Conservation (phyloP, 1,140 invertebrate species). For the Neodiprion pinetum region DNA sequence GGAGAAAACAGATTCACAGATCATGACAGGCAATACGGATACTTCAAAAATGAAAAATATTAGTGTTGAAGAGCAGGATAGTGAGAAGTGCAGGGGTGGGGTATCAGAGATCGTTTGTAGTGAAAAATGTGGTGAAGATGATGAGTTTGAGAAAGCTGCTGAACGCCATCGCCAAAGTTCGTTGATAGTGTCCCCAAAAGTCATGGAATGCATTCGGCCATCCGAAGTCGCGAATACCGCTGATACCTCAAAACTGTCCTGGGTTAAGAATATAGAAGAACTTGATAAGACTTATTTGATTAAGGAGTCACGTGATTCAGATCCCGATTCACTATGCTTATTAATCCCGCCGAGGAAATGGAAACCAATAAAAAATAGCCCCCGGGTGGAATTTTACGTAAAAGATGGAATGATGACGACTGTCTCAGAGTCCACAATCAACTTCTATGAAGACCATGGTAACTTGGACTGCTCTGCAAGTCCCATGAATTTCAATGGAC, state of each 20-base stretch:
- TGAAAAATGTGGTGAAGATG: slow-evolving; percentile 5
- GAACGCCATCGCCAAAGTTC: slow-evolving; percentile 1
- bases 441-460: not conserved
- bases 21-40: not conserved
- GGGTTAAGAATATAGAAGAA: slow-evolving; percentile 26
- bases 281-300: slow-evolving; percentile 46
- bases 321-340: not conserved
- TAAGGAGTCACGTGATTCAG: slow-evolving; percentile 23
- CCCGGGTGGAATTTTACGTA: slow-evolving; percentile 29
- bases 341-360: not conserved
- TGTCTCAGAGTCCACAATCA: not conserved
- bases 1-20: not conserved
- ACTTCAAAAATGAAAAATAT: no score
- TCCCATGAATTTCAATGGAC: slow-evolving; percentile 12
- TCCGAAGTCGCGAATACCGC: not conserved
- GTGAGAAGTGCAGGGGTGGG: not conserved
- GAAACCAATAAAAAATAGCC: slow-evolving; percentile 30
- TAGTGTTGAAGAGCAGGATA: not conserved
- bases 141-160: slow-evolving; percentile 8
- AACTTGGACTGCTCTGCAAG: slow-evolving; percentile 1
- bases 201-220: not conserved
- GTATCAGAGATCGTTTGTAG: not conserved
- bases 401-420: slow-evolving; percentile 9
- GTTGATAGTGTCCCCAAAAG: not conserved
- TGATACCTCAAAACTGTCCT: slow-evolving; percentile 10